These are phyloP conservation scores for Cyanoliseus patagonus DNA, from an alignment of 2,113 vertebrate species.

Conservation along the genomic window DNA sequence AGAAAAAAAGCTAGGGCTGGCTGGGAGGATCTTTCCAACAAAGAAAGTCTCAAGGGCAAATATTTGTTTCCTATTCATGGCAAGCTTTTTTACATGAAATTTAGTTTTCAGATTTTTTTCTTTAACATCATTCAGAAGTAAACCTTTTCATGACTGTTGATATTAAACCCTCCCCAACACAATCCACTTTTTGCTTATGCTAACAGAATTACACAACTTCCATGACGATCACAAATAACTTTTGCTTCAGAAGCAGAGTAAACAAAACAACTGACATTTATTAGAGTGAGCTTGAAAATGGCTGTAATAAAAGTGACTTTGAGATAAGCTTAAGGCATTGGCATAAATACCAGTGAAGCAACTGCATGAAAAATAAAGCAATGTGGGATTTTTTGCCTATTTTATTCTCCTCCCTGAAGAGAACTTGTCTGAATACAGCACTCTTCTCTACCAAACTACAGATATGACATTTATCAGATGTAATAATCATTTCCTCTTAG, in stretches of 20 bases:
- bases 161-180: background rate
- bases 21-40: background rate
- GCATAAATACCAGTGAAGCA: background rate
- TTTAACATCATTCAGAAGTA: background rate
- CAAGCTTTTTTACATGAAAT: background rate
- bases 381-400: background rate
- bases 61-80: background rate
- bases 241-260: constrained; percentile 4
- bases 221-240: background rate
- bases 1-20: background rate
- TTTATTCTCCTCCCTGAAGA: background rate
- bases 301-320: constrained; percentile 21
- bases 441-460: background rate
- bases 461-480: background rate
- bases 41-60: background rate
- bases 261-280: background rate
- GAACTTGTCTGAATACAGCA: background rate
- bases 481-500: background rate
- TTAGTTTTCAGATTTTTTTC: background rate
- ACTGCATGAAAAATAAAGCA: background rate
- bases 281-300: background rate
- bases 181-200: background rate
- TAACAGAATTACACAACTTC: background rate
- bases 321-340: background rate
- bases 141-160: background rate